phyloP scores from a whole-genome alignment of 2,888 invertebrate genomes.

The Melinaea marsaeus region DNA sequence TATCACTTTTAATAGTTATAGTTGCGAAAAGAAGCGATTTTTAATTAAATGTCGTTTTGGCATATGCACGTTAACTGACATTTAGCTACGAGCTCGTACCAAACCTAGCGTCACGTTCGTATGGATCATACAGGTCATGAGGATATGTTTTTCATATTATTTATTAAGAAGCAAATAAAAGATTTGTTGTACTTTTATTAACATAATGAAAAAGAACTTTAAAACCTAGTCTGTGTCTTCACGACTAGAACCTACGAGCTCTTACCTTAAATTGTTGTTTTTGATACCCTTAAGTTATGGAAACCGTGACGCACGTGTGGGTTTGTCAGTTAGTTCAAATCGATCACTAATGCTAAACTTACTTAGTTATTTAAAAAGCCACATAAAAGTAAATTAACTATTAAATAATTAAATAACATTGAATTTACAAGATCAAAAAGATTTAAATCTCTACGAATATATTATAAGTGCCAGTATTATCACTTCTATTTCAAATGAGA shows the following conservation, averaged over 20 bases:
- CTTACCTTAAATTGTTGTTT: constrained; percentile 27
- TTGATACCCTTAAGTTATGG: constrained; percentile 28
- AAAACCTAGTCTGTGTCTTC: constrained; percentile 19
- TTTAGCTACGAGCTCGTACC: no score
- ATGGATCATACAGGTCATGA: background rate
- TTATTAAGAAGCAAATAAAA: no score
- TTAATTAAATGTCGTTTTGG: no score
- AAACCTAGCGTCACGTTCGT: no score
- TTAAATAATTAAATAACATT: no score
- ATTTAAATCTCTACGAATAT: no score
- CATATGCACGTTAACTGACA: no score
- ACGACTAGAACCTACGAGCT: constrained; percentile 21
- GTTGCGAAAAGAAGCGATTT: no score
- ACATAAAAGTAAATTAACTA: no score
- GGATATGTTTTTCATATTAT: background rate
- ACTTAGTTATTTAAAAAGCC: background rate
- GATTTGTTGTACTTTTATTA: background rate
- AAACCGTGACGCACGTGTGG: constrained; percentile 20
- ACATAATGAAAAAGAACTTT: constrained; percentile 1
- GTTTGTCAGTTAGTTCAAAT: constrained; percentile 10
- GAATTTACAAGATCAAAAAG: no score
- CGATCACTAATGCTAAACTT: constrained; percentile 1
- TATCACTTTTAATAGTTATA: background rate
- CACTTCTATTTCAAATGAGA: background rate
- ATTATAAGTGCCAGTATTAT: no score